Conservation (phyloP, 2,888 invertebrate species). For the Philhelius pedissequus region DNA sequence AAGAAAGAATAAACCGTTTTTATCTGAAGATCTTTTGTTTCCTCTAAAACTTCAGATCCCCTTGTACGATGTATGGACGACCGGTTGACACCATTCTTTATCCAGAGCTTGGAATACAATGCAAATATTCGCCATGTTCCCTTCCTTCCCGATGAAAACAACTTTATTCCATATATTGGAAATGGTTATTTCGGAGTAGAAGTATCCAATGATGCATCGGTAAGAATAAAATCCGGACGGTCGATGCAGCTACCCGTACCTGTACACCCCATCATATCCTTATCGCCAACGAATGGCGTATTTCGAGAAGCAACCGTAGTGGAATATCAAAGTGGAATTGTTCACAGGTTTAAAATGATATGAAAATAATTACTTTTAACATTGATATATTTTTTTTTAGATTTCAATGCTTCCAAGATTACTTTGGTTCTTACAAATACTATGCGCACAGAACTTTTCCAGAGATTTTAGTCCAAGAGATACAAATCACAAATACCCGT, state of each 20-base stretch:
- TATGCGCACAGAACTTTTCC: constrained; percentile 91
- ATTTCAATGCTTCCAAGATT: constrained; percentile 84
- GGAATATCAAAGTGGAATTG: constrained; percentile 84
- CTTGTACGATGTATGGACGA: constrained; percentile 84
- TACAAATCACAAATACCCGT: constrained; percentile 87
- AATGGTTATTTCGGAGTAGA: constrained; percentile 87
- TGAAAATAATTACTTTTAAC: not conserved
- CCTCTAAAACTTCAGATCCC: constrained; percentile 73
- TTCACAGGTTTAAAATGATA: constrained; percentile 76
- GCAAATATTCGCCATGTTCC: constrained; percentile 84
- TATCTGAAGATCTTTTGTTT: not conserved
- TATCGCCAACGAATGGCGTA: constrained; percentile 80
- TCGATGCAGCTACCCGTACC: constrained; percentile 83
- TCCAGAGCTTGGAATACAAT: constrained; percentile 83
- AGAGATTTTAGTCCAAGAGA: constrained; percentile 89
- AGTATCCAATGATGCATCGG: constrained; percentile 82
- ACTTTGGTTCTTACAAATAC: constrained; percentile 84
- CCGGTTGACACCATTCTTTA: constrained; percentile 82
- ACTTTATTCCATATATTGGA: constrained; percentile 86
- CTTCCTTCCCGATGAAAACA: constrained; percentile 80
- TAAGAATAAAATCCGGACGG: constrained; percentile 85
- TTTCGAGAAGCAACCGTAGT: constrained; percentile 85
- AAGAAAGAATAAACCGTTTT: not conserved
- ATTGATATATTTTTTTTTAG: constrained; percentile 74
- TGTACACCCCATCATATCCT: constrained; percentile 83